A percentile compares a stretch with the other conserved stretches of the same genome.
Conservation (phyloP, 2,113 vertebrate genomes). For the Eidolon helvum region DNA sequence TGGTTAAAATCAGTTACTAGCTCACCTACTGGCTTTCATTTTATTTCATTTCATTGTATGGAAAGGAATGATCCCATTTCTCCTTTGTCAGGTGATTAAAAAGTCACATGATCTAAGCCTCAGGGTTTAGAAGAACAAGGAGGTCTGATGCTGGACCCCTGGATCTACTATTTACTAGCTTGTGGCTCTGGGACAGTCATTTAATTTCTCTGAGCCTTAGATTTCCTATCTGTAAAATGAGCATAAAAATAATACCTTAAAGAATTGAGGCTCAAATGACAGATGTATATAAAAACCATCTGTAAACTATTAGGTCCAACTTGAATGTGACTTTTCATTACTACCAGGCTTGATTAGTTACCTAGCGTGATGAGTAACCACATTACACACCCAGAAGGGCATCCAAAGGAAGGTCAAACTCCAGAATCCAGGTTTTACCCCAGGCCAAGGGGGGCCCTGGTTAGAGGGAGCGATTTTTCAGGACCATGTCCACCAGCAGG, state of each 20-base stretch:
- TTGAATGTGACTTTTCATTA: slow-evolving; percentile 15
- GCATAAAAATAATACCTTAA: not conserved
- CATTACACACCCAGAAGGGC: not conserved
- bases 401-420: slow-evolving; percentile 63
- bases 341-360: slow-evolving; percentile 12
- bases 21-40: slow-evolving; percentile 71
- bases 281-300: slow-evolving; percentile 14
- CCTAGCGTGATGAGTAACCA: slow-evolving; percentile 21
- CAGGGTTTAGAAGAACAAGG: not conserved
- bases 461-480: not conserved
- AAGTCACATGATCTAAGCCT: not conserved
- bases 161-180: not conserved
- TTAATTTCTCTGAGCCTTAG: slow-evolving; percentile 4
- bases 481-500: not conserved
- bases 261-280: slow-evolving; percentile 19
- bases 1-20: slow-evolving; percentile 78
- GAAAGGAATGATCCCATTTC: slow-evolving; percentile 70
- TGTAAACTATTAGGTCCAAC: slow-evolving; percentile 12
- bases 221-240: slow-evolving; percentile 46
- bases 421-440: not conserved
- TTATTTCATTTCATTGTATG: slow-evolving; percentile 45
- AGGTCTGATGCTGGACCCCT: not conserved
- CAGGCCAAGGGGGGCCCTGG: not conserved
- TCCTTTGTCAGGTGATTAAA: slow-evolving; percentile 64
- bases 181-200: not conserved